Base-by-base conservation (phyloP, 2,888 invertebrate species). In the Drosophila suboccidentalis region DNA sequence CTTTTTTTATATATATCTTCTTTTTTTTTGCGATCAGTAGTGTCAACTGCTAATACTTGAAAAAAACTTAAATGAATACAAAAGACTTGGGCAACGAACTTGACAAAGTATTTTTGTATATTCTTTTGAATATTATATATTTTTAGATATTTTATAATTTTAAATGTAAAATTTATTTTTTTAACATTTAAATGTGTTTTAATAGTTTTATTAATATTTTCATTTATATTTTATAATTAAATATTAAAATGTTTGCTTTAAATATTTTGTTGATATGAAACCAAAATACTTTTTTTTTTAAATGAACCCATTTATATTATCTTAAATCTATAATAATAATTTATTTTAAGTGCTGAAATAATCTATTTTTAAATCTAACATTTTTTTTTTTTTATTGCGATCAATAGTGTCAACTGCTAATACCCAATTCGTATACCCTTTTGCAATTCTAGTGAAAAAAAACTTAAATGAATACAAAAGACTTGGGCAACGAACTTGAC, bases 11-110 rank as follows among this genome's bases (percentile, higher is more conserved):
- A 6, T 34, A 5, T 4, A 15, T 13, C 5, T 13, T 13, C n/a
- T 19, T 32, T 29, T 19, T 17, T 17, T 15, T 26, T 29, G 39
- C 11, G 6, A 13, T 29, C 32, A 22, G n/a, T 8, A 22, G 15
- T 32, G n/a, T 54, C 13, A 41, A 19, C 11, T 8, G 19, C 15
- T 41, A 38, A 51, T 51, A 17, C 19, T 55, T 43, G 44, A 55
- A 55, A 34, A 22, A 38, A 41, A 17, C 29, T 19, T 11, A 32
- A 29, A 19, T 43, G 39, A 51, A 36, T 50, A 61, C 71, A 74
- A 86, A 84, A 83, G 86, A 84, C 83, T 86, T 74, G 60, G 57
- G 65, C 73, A 81, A 74, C 81, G 65, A 84, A 86, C 84, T 68
- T 69, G 49, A 68, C 80, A 82, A 64, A 44, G 10, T 82, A n/a